These are phyloP conservation scores for Napeogenes sylphis DNA, from an alignment of 2,888 invertebrate genomes.

Conservation along the genomic window DNA sequence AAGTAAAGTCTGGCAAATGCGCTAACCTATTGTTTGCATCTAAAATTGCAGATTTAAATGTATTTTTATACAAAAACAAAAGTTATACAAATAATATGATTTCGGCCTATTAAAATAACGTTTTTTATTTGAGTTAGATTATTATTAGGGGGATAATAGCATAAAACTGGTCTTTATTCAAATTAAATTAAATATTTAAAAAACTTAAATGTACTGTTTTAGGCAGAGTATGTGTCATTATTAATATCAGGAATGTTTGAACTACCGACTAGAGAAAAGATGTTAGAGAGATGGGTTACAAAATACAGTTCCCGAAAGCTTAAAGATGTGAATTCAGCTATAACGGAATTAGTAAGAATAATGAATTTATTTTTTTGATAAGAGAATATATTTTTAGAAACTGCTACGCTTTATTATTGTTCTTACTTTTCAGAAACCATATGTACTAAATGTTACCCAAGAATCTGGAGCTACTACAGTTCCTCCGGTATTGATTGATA, in stretches of 20 bases:
- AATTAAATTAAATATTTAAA: too few species aligned
- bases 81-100: too few species aligned
- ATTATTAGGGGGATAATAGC: too few species aligned
- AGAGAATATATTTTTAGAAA: neutral
- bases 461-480: slow-evolving; percentile 56
- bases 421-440: slow-evolving; percentile 49
- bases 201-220: slow-evolving; percentile 23
- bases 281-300: slow-evolving; percentile 79
- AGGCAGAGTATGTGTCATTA: slow-evolving; percentile 81
- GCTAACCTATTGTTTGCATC: too few species aligned
- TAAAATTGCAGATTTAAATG: too few species aligned
- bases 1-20: too few species aligned
- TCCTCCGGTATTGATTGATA: slow-evolving; percentile 54
- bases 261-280: slow-evolving; percentile 80
- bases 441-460: slow-evolving; percentile 56
- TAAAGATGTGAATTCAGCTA: slow-evolving; percentile 57
- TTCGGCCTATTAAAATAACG: too few species aligned
- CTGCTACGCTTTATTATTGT: neutral
- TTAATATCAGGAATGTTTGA: slow-evolving; percentile 75
- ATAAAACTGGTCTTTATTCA: too few species aligned
- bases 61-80: too few species aligned
- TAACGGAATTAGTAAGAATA: slow-evolving; percentile 50
- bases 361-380: too few species aligned
- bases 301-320: slow-evolving; percentile 49
- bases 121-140: too few species aligned